phyloP scores from a whole-genome alignment of 2,113 vertebrate genomes.

The Notothenia coriiceps region DNA sequence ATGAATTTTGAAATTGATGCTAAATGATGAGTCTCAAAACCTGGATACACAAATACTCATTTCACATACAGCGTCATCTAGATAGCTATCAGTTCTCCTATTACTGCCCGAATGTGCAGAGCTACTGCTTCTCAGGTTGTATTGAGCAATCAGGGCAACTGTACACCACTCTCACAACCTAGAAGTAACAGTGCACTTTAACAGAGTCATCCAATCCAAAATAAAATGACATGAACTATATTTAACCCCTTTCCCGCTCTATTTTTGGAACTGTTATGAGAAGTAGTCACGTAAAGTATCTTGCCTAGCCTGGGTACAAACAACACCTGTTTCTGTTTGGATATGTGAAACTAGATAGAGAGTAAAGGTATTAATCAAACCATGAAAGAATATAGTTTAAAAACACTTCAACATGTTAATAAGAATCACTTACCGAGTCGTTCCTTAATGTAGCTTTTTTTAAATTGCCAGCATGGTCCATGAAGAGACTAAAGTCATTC shows the following conservation, averaged over 20 bases:
- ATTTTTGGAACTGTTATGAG: constrained; percentile 71
- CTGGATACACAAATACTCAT: constrained; percentile 28
- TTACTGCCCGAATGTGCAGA: constrained; percentile 70
- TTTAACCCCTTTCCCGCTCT: constrained; percentile 70
- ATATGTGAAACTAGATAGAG: constrained; percentile 37
- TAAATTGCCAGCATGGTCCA: background rate
- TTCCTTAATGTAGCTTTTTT: background rate
- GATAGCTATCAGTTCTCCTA: constrained; percentile 57
- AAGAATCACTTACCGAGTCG: background rate
- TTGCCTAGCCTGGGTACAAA: constrained; percentile 17
- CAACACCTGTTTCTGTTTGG: constrained; percentile 71
- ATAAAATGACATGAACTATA: constrained; percentile 77
- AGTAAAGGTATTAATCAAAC: constrained; percentile 4
- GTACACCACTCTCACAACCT: constrained; percentile 62
- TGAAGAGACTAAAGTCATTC: background rate
- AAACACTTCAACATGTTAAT: background rate
- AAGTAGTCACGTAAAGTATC: constrained; percentile 45
- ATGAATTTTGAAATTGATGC: constrained; percentile 12
- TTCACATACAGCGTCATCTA: constrained; percentile 57
- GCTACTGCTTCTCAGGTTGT: constrained; percentile 62
- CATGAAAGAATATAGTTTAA: background rate
- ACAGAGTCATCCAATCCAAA: constrained; percentile 79
- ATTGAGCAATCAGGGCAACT: constrained; percentile 61
- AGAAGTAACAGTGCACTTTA: constrained; percentile 72
- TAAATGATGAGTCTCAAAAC: constrained; percentile 34